Evolutionary conservation across 1,140 invertebrate genomes (phyloP), one percentile per base, ranked within the genome.

Genomic region (Brachionus calyciflorus): DNA sequence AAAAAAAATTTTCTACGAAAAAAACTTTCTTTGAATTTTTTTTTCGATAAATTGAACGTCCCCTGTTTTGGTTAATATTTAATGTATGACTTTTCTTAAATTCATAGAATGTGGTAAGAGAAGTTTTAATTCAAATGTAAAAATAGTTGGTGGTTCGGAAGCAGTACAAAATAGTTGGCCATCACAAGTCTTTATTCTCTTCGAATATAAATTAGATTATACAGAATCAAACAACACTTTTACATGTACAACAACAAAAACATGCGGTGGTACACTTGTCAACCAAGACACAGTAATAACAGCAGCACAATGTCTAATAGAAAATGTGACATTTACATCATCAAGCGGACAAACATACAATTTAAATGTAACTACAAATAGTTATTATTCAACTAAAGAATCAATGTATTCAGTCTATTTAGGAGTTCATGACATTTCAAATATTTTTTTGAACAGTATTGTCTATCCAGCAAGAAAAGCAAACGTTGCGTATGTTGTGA

Each of bases 391-490:
- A 14, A 69, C 41, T n/a, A 44, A 44, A 6, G 65, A 69, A 17
- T 69, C 65, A 0, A 69, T 69, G 65, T 69, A 46, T 9, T 17
- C 19, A 49, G 69, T 73, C 28, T 73, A 73, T 44, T 12, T 73
- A 6, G 46, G 44, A 24, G 14, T 14, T 28, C 4, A 53, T 26
- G 30, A 51, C 4, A 33, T 48, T 30, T n/a, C 12, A 7, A 21
- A 69, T 21, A 40, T 46, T 10, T 17, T 69, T 46, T 14, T 9
- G 14, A 24, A 24, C 9, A 51, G 6, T 21, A 17, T 21, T 73
- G 26, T 28, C 24, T 37, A 49, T 69, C 41, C 44, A 51, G 69
- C 5, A n/a, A 10, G 44, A 30, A 48, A 44, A 53, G 46, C 41
- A 30, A 19, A 17, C 17, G 26, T 40, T 14, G n/a, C 17, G 30